A percentile compares a stretch with the other conserved stretches of the same genome.
Evolutionary conservation across 2,797 vertebrate genomes (phyloP).

Genomic region (Anguilla obscura): DNA sequence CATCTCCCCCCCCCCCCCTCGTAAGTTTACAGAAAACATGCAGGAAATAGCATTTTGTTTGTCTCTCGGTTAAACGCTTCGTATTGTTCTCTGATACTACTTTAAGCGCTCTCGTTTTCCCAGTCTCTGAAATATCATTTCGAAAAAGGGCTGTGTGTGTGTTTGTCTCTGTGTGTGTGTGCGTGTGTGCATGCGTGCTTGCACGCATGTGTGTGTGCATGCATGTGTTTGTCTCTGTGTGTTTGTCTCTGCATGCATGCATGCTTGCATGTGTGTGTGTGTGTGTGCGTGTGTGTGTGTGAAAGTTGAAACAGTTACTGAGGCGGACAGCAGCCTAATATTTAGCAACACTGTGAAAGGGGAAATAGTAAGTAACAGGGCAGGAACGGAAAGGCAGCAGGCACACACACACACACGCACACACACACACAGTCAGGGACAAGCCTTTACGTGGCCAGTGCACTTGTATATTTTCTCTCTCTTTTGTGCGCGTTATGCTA

Average conservation of each 20-base stretch:
- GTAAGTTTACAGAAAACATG: not conserved
- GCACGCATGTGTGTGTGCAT: not conserved
- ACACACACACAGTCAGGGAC: not conserved
- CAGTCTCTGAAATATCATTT: not conserved
- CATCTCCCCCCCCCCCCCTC: constrained; percentile 63
- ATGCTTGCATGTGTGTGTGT: not conserved
- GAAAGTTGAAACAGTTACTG: not conserved
- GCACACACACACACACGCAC: not conserved
- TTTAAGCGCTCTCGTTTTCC: not conserved
- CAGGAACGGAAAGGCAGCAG: not conserved
- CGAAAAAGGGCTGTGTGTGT: not conserved
- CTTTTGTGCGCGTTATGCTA: not conserved
- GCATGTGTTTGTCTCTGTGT: constrained; percentile 15
- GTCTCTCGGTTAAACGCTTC: not conserved
- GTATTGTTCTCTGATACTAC: not conserved
- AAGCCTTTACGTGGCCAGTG: not conserved
- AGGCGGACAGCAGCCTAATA: not conserved
- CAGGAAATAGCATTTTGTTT: not conserved
- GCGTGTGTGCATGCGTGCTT: constrained; percentile 28
- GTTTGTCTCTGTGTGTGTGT: constrained; percentile 29
- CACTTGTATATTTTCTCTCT: not conserved
- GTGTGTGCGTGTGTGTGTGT: not conserved
- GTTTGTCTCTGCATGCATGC: not conserved
- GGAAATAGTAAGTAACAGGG: not conserved
- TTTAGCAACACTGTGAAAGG: not conserved